phyloP scores from a whole-genome alignment of 2,113 vertebrate genomes.

The Phylloscopus trochilus region DNA sequence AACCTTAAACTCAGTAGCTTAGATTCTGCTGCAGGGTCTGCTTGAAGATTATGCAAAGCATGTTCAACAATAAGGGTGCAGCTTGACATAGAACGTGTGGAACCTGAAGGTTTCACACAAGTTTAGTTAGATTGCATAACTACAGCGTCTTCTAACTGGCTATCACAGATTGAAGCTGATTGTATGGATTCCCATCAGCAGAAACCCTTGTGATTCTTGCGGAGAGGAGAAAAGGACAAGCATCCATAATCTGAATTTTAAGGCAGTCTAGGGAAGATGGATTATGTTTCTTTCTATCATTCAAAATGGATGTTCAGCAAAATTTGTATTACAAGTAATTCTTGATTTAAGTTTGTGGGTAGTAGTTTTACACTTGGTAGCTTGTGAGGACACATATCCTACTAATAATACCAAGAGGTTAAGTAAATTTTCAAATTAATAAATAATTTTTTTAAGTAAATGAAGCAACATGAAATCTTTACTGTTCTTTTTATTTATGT shows the following conservation, averaged over 20 bases:
- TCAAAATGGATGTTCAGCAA: not conserved
- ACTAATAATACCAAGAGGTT: not conserved
- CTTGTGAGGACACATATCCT: not conserved
- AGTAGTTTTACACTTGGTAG: not conserved
- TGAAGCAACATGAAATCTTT: not conserved
- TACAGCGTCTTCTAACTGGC: not conserved
- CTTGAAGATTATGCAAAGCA: not conserved
- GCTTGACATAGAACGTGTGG: not conserved
- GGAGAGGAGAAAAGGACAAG: not conserved
- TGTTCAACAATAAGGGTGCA: not conserved
- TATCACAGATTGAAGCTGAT: not conserved
- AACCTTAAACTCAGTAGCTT: not conserved
- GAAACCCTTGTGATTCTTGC: not conserved
- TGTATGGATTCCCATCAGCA: not conserved
- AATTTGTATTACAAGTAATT: not conserved
- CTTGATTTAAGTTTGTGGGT: not conserved
- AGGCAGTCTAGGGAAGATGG: not conserved
- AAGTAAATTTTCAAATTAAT: not conserved
- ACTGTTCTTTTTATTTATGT: not conserved
- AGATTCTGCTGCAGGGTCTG: not conserved
- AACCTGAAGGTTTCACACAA: not conserved
- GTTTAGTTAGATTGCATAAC: not conserved
- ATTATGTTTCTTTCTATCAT: not conserved
- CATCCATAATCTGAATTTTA: not conserved
- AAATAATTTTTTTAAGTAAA: not conserved